phyloP scores from a whole-genome alignment of 1,140 invertebrate species.

The Tetramorium parvispinum region DNA sequence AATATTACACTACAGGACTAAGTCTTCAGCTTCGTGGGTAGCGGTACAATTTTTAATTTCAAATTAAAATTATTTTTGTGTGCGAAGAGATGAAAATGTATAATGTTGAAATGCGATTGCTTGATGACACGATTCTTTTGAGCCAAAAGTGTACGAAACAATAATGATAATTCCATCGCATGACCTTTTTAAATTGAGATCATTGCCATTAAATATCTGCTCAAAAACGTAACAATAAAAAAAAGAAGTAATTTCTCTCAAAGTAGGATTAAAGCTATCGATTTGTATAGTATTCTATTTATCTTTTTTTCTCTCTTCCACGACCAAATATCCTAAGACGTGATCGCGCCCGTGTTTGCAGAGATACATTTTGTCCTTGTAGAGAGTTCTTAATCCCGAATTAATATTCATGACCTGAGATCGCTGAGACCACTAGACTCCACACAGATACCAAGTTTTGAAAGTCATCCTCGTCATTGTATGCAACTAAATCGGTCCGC shows the following conservation, averaged over 20 bases:
- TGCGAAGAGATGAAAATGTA: neutral
- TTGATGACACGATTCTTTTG: neutral
- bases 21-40: neutral
- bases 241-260: slow-evolving; percentile 51
- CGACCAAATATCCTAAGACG: slow-evolving; percentile 69
- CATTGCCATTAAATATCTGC: slow-evolving; percentile 45
- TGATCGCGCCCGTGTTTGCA: slow-evolving; percentile 31
- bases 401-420: slow-evolving; percentile 58
- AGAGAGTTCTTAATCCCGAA: slow-evolving; percentile 48
- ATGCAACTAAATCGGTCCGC: neutral
- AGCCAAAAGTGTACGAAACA: neutral
- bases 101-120: neutral
- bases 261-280: slow-evolving; percentile 45
- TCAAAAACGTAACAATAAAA: slow-evolving; percentile 64
- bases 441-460: slow-evolving; percentile 27
- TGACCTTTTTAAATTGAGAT: neutral
- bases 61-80: neutral
- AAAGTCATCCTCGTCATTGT: slow-evolving; percentile 22
- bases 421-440: neutral
- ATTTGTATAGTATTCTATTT: slow-evolving; percentile 10
- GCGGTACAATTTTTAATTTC: neutral
- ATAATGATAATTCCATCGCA: slow-evolving; percentile 17
- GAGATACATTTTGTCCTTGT: slow-evolving; percentile 57
- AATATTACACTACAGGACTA: neutral
- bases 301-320: slow-evolving; percentile 12